Percentiles rank a stretch among this genome's conserved stretches.
Evolutionary conservation across 2,888 invertebrate genomes (phyloP).

Genomic region (Timema podura): DNA sequence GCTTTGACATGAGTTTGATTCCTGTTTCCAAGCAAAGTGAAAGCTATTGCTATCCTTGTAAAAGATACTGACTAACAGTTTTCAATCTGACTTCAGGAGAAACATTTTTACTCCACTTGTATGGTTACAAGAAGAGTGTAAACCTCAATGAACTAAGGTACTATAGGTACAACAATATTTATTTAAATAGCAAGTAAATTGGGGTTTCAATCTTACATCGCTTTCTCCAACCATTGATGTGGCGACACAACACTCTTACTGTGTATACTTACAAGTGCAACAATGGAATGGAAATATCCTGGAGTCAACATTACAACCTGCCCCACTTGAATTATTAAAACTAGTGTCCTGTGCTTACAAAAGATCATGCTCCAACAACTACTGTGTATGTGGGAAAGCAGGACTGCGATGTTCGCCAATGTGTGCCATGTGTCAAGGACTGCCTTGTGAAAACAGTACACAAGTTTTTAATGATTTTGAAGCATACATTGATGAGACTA

Average conservation of each 20-base stretch:
- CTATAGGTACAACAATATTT: slow-evolving; percentile 1
- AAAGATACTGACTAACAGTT: no score
- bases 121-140: not conserved
- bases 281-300: not conserved
- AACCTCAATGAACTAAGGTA: slow-evolving; percentile 5
- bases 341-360: not conserved
- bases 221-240: not conserved
- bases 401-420: slow-evolving; percentile 1
- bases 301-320: not conserved
- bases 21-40: no score
- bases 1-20: no score
- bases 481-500: not conserved
- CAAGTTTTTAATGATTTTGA: not conserved
- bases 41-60: no score
- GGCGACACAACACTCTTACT: slow-evolving; percentile 5
- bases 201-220: not conserved
- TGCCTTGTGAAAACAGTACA: not conserved
- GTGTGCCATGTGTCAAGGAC: not conserved
- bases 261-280: slow-evolving; percentile 1
- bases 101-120: not conserved
- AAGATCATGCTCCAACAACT: not conserved
- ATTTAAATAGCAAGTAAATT: not conserved
- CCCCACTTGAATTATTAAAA: slow-evolving; percentile 2
- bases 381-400: not conserved
- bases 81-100: not conserved